These are phyloP conservation scores for Empidonax traillii DNA, from an alignment of 2,113 vertebrate genomes.

Conservation along the genomic window DNA sequence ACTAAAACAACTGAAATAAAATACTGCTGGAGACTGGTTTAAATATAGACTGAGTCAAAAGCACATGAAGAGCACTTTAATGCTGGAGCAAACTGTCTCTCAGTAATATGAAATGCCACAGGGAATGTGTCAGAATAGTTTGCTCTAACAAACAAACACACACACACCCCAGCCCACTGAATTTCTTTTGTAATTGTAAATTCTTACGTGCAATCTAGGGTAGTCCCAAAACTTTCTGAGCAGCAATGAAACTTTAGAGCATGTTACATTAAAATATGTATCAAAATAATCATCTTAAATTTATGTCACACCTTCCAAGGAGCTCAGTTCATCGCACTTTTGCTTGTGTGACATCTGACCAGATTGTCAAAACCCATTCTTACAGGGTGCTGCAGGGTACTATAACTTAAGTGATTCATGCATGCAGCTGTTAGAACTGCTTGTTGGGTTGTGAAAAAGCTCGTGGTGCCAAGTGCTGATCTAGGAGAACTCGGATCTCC, in stretches of 20 bases:
- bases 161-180: not conserved
- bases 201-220: not conserved
- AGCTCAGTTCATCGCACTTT: not conserved
- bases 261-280: not conserved
- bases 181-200: not conserved
- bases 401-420: conserved; percentile 58
- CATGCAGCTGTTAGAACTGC: conserved; percentile 61
- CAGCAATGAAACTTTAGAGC: not conserved
- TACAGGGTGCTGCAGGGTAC: conserved; percentile 38
- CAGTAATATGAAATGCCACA: not conserved
- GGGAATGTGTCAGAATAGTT: not conserved
- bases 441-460: conserved; percentile 57
- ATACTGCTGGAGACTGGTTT: conserved; percentile 30
- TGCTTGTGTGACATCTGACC: conserved; percentile 18
- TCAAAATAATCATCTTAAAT: not conserved
- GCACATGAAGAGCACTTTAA: conserved; percentile 7
- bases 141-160: not conserved
- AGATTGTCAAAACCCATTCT: conserved; percentile 41
- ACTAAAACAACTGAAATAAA: conserved; percentile 44
- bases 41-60: conserved; percentile 52
- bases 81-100: conserved; percentile 19
- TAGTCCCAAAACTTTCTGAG: not conserved
- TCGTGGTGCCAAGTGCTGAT: conserved; percentile 61
- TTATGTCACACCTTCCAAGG: not conserved
- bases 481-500: conserved; percentile 58